phyloP scores from a whole-genome alignment of 2,113 vertebrate genomes.

The Rhegmatorhina hoffmannsi region DNA sequence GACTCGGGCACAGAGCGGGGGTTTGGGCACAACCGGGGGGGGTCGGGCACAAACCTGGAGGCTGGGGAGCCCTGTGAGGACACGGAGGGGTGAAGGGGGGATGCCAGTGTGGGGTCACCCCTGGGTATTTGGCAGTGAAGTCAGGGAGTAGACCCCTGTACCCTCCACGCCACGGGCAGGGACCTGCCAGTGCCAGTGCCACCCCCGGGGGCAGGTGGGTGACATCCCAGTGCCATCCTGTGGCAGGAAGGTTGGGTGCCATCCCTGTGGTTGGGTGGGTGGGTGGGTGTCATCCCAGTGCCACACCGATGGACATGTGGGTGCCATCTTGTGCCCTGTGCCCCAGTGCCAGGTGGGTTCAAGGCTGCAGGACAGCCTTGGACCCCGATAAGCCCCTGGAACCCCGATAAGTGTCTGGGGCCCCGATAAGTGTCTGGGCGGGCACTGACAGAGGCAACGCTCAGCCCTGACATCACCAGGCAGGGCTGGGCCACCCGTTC shows the following conservation, averaged over 20 bases:
- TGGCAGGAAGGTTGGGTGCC: background rate
- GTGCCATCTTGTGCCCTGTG: background rate
- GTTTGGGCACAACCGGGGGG: background rate
- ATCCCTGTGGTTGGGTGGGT: too few species aligned
- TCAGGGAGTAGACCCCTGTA: background rate
- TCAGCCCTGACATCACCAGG: background rate
- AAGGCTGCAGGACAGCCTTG: background rate
- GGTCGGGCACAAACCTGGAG: too few species aligned
- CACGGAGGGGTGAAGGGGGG: background rate
- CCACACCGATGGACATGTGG: background rate
- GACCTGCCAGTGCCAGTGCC: background rate
- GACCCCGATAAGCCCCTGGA: background rate
- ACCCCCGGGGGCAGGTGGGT: background rate
- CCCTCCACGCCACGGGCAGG: background rate
- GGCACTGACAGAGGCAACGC: background rate
- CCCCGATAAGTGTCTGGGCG: background rate
- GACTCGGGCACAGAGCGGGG: background rate
- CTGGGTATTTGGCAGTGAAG: background rate
- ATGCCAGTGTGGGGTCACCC: background rate
- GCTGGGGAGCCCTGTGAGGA: background rate
- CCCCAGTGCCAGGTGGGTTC: background rate
- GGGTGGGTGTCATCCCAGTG: background rate
- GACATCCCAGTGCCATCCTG: background rate
- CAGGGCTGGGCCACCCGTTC: background rate
- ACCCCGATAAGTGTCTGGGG: background rate